Evolutionary conservation across 2,888 invertebrate genomes (phyloP), one percentile per base, ranked within the genome.

Genomic region (Orthosia incerta): DNA sequence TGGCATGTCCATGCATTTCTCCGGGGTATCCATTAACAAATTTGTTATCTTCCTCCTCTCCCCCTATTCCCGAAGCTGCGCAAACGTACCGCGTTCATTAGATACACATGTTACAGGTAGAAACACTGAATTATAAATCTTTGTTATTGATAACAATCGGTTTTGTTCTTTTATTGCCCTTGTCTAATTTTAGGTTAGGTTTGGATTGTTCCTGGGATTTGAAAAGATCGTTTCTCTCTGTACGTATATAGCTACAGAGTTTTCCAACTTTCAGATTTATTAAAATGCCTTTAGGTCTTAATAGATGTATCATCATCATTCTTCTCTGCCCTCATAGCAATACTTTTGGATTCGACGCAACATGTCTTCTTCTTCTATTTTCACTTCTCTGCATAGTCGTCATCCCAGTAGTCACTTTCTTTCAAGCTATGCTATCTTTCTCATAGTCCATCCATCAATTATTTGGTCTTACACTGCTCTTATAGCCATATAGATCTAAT

Each of bases 21-120:
- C 45, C 51, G 20, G 39, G 4, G n/a, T 62, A 50, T 80, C 83
- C 88, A 88, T 87, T 88, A 89, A 89, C 86, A 84, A 88, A 83
- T 86, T 78, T 87, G 86, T 91, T 92, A 91, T 90, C 91, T 83
- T 13, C 11, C 56, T 57, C 70, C 50, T 16, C 20, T 26, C 39
- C 39, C 20, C 57, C n/a, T 15, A 20, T 56, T 55, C 73, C 65
- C 72, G 70, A 75, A 75, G 68, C 80, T 73, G 84, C 76, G 88
- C 87, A 90, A 89, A 90, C 89, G 85, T 82, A 86, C 86, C 90
- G 89, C 89, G 73, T 76, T 85, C 82, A 86, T 85, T 85, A 86
- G 64, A 71, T 71, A 78, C 75, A 79, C 71, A 76, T 60, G 51
- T 74, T 67, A 57, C 72, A 62, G 69, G 75, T 73, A 66, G 71